These are phyloP conservation scores for Calcarius ornatus DNA, from an alignment of 2,113 vertebrate species.

Conservation along the genomic window DNA sequence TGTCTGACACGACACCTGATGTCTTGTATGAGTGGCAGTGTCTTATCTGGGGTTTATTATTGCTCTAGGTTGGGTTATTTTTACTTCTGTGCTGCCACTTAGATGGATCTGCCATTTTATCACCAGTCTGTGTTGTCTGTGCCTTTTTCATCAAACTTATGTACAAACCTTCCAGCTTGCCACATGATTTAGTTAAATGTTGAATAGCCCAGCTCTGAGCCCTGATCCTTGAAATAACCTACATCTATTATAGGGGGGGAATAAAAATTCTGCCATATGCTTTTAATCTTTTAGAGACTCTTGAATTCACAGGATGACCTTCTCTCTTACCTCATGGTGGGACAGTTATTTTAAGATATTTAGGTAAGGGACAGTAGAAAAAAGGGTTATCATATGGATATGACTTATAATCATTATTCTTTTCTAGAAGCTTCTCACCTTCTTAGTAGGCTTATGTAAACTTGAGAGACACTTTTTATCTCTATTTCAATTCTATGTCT, in stretches of 20 bases:
- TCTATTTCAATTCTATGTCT: not conserved
- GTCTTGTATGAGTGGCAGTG: not conserved
- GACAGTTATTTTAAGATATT: not conserved
- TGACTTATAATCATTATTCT: not conserved
- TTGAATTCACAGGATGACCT: not conserved
- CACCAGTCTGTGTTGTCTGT: not conserved
- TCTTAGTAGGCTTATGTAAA: not conserved
- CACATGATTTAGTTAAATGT: not conserved
- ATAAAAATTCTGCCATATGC: not conserved
- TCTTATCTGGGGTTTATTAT: not conserved
- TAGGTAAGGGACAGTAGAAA: not conserved
- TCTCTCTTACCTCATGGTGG: not conserved
- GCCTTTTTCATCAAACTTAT: not conserved
- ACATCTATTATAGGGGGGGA: rapidly evolving
- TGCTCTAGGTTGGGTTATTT: not conserved
- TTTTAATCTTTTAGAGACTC: not conserved
- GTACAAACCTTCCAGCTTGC: not conserved
- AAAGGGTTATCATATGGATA: not conserved
- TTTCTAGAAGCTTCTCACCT: not conserved
- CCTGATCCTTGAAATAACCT: not conserved
- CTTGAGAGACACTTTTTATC: not conserved
- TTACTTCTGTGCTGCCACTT: not conserved
- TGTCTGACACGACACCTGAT: not conserved
- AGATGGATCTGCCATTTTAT: not conserved
- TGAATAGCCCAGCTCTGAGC: not conserved